Conservation (phyloP, 2,888 invertebrate genomes). For the Sthenelais limicola region DNA sequence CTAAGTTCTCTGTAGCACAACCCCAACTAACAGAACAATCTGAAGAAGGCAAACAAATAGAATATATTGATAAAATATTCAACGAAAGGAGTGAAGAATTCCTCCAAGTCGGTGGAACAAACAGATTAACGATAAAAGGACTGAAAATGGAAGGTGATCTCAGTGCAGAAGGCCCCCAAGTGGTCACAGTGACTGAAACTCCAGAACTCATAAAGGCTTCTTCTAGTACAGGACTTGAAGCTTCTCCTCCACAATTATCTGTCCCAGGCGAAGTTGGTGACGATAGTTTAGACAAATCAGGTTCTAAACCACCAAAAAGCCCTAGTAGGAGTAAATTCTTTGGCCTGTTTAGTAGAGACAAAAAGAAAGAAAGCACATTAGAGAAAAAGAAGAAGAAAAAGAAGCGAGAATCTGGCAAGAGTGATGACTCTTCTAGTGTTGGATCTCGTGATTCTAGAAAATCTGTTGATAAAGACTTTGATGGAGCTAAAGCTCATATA, state of each 20-base stretch:
- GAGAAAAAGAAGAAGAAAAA: conserved; percentile 35
- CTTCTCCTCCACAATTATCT: no score
- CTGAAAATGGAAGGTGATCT: no score
- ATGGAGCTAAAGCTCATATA: conserved; percentile 11
- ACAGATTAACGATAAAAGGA: not conserved
- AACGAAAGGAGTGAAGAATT: conserved; percentile 32
- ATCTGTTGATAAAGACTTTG: conserved; percentile 11
- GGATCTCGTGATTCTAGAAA: conserved; percentile 7
- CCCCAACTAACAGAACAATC: no score
- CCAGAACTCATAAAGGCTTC: not conserved
- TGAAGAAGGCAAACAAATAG: conserved; percentile 1
- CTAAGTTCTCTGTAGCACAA: no score
- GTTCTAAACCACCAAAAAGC: conserved; percentile 15
- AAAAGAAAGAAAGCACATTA: conserved; percentile 14
- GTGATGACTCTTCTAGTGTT: conserved; percentile 31
- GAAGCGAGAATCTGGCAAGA: not conserved
- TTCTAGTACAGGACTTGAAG: not conserved
- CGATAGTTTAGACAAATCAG: not conserved
- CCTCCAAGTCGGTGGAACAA: not conserved
- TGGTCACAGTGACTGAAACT: no score
- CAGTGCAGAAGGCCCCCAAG: no score
- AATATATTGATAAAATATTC: conserved; percentile 8
- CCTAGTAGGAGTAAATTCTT: conserved; percentile 28
- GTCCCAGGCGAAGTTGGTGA: conserved; percentile 5
- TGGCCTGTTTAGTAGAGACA: conserved; percentile 24